Evolutionary conservation across 64 coral and sea anemone genomes (phyloP).

Genomic region (Anthopleura sola): DNA sequence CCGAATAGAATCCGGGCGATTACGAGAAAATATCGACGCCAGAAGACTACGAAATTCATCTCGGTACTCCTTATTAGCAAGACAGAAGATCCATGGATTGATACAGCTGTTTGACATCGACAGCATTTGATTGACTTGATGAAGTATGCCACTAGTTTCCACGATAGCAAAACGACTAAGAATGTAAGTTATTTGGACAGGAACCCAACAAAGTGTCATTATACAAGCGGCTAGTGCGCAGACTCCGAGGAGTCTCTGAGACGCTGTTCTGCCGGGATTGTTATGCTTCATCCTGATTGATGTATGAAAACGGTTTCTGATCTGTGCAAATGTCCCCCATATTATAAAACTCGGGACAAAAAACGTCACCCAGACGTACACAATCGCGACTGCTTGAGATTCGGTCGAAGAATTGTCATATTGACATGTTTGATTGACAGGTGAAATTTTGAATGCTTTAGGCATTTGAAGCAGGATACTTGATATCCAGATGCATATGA

Average conservation of each 20-base stretch:
- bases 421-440: neutral
- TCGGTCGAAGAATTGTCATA: neutral
- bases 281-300: neutral
- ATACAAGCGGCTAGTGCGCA: conserved; percentile 22
- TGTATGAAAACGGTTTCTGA: neutral
- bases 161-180: conserved; percentile 14
- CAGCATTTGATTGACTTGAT: neutral
- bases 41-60: conserved; percentile 1
- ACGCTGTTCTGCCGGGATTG: neutral
- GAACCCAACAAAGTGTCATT: conserved; percentile 27
- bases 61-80: conserved; percentile 20
- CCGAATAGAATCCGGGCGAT: neutral
- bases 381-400: neutral
- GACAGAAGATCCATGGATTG: conserved; percentile 30
- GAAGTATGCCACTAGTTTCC: neutral
- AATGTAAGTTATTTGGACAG: conserved; percentile 27
- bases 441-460: neutral
- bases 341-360: neutral
- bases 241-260: conserved; percentile 15
- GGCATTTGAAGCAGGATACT: conserved; percentile 13
- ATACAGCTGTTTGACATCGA: conserved; percentile 27
- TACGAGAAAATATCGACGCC: neutral
- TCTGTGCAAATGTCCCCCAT: conserved; percentile 18
- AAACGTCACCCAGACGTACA: conserved; percentile 14
- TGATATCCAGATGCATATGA: conserved; percentile 20